Conservation (phyloP, 2,113 vertebrate species). For the Corydoras maculifer region DNA sequence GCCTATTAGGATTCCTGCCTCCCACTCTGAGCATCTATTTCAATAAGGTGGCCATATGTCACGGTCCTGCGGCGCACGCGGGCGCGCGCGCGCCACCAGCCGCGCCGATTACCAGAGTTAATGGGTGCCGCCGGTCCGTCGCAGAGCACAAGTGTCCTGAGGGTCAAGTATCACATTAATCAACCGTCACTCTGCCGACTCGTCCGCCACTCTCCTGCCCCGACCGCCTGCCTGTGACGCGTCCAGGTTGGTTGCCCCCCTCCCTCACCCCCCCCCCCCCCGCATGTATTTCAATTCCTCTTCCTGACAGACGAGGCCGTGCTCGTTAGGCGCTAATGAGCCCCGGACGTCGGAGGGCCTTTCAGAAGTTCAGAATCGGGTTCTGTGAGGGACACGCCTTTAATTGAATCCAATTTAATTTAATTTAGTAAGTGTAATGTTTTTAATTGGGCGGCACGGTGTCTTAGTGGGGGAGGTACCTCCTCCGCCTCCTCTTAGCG, state of each 20-base stretch:
- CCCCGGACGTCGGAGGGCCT: constrained; percentile 2
- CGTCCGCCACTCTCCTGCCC: constrained; percentile 25
- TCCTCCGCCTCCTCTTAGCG: too few relatives aligned
- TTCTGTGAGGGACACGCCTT: too few relatives aligned
- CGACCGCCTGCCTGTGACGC: constrained; percentile 20
- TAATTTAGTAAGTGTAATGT: too few relatives aligned
- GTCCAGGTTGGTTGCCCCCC: constrained; percentile 12
- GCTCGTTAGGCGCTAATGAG: constrained; percentile 32
- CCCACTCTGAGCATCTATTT: constrained; percentile 40
- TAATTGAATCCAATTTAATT: too few relatives aligned
- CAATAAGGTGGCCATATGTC: constrained; percentile 52
- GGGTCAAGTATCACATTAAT: constrained; percentile 49
- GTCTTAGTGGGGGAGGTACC: too few relatives aligned
- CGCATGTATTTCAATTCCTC: constrained; percentile 44
- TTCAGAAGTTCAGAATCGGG: too few relatives aligned
- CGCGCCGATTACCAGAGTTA: constrained; percentile 41
- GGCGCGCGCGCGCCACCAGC: constrained; percentile 24
- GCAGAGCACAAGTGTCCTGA: constrained; percentile 37
- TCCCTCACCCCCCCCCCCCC: too few relatives aligned
- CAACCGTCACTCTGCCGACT: constrained; percentile 42
- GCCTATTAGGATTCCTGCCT: constrained; percentile 50
- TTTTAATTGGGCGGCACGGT: too few relatives aligned
- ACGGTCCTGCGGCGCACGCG: constrained; percentile 30
- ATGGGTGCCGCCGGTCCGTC: constrained; percentile 43
- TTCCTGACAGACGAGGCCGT: constrained; percentile 38